phyloP scores from a whole-genome alignment of 2,888 invertebrate species.

The Himalopsyche anomala region DNA sequence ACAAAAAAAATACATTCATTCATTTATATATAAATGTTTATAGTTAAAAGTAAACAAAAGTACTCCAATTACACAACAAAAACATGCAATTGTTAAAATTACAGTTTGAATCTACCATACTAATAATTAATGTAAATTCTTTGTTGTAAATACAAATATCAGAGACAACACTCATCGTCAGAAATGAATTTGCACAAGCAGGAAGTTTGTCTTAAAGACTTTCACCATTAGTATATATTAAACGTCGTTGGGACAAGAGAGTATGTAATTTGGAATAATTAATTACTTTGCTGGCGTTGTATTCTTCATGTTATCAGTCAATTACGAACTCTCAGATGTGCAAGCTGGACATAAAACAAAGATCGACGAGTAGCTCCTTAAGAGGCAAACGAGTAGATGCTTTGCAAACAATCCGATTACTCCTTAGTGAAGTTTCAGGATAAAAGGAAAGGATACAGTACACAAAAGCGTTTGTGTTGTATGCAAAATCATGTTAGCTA shows the following conservation, averaged over 20 bases:
- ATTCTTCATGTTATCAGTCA: background rate
- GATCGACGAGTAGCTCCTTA: background rate
- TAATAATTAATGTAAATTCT: too few relatives aligned
- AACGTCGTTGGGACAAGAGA: background rate
- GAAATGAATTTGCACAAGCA: too few relatives aligned
- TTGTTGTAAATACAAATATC: too few relatives aligned
- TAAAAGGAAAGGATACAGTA: slow-evolving; percentile 5
- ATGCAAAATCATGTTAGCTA: background rate
- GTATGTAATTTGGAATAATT: background rate
- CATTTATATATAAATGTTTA: too few relatives aligned
- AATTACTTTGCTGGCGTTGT: background rate
- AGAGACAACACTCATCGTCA: too few relatives aligned
- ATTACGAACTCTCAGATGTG: background rate
- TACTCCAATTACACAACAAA: too few relatives aligned
- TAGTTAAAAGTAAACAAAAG: too few relatives aligned
- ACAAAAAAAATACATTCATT: too few relatives aligned
- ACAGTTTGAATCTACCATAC: too few relatives aligned
- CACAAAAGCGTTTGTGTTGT: background rate
- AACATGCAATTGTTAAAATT: too few relatives aligned
- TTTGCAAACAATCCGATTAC: background rate
- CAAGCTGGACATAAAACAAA: slow-evolving; percentile 2
- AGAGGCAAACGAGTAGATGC: background rate
- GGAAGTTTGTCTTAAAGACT: too few relatives aligned
- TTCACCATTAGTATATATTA: too few relatives aligned
- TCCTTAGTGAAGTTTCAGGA: background rate